Conservation (phyloP, 2,888 invertebrate species). For the Stegophylla sp. region DNA sequence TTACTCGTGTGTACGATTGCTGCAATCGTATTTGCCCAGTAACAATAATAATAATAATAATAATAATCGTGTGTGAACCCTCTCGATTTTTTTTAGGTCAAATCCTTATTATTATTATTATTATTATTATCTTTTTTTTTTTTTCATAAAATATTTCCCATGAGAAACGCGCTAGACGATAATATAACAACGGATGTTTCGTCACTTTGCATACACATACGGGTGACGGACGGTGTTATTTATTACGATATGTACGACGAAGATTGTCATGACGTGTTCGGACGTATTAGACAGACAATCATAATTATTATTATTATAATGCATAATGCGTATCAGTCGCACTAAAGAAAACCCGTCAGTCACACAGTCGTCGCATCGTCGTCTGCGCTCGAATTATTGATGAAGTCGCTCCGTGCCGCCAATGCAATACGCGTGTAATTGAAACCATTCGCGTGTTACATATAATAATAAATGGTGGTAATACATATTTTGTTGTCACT, state of each 20-base stretch:
- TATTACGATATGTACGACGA: neutral
- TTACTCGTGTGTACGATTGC: slow-evolving; percentile 19
- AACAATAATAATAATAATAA: too few species aligned
- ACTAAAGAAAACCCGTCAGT: too few species aligned
- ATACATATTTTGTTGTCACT: too few species aligned
- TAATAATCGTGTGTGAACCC: slow-evolving; percentile 40
- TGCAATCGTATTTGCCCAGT: slow-evolving; percentile 26
- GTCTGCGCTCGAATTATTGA: neutral
- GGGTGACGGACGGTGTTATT: neutral
- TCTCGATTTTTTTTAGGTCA: slow-evolving; percentile 36
- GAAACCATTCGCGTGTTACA: neutral
- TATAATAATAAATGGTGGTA: too few species aligned
- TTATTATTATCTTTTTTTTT: neutral
- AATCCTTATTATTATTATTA: slow-evolving; percentile 1
- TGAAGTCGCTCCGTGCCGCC: slow-evolving; percentile 11
- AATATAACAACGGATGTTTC: neutral
- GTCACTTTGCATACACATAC: neutral
- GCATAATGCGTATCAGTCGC: too few species aligned
- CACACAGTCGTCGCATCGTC: too few species aligned
- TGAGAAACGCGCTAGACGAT: slow-evolving; percentile 12
- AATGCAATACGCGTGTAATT: too few species aligned
- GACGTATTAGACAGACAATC: neutral
- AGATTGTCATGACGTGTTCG: neutral
- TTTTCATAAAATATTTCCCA: slow-evolving; percentile 19
- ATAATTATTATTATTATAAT: too few species aligned